A percentile compares a stretch with the other conserved stretches of the same genome.
phyloP scores from a whole-genome alignment of 2,113 vertebrate species.

The Cnemophilus loriae region DNA sequence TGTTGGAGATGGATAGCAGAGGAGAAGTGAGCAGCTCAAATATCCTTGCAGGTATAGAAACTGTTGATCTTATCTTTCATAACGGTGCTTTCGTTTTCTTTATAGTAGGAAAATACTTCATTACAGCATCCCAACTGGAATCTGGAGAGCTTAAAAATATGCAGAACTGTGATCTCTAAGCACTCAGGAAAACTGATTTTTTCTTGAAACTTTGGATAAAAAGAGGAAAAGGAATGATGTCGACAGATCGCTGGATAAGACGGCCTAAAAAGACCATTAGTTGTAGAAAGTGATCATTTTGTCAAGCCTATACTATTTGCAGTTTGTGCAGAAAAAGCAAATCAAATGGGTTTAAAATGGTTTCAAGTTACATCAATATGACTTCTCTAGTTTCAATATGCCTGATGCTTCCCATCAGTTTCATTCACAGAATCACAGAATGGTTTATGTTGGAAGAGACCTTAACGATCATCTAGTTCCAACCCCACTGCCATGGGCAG shows the following conservation, averaged over 20 bases:
- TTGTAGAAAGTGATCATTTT: background rate
- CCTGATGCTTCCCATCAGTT: background rate
- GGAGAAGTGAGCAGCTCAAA: background rate
- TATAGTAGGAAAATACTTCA: background rate
- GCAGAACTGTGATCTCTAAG: background rate
- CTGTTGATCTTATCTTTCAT: background rate
- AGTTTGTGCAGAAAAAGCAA: background rate
- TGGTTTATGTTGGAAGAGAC: background rate
- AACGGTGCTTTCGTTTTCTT: background rate
- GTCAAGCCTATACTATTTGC: background rate
- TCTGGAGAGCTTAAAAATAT: background rate
- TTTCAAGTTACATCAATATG: background rate
- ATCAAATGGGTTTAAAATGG: background rate
- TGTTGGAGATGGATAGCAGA: background rate
- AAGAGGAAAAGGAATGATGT: background rate
- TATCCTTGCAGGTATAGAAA: background rate
- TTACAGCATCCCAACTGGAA: background rate
- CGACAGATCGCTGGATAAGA: background rate
- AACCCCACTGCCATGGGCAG: background rate
- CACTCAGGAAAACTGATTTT: background rate
- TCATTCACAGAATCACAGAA: background rate
- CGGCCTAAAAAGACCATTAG: background rate
- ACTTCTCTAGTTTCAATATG: background rate
- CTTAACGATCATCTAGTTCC: background rate
- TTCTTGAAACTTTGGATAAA: background rate